phyloP scores from a whole-genome alignment of 2,888 invertebrate species.

The Drosophila cognata region DNA sequence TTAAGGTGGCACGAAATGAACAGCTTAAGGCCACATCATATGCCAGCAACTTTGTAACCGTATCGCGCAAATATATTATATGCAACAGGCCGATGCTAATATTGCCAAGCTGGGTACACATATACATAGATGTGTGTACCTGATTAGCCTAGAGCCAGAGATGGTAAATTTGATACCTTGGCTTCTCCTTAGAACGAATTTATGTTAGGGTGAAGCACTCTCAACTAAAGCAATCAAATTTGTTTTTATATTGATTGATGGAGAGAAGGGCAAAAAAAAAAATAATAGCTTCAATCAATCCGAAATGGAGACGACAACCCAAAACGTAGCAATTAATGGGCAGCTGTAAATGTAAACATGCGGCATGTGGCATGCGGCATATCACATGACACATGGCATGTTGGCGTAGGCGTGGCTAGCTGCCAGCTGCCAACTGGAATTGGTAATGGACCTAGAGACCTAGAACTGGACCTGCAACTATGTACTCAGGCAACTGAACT shows the following conservation, averaged over 20 bases:
- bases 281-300: conserved; percentile 51
- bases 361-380: conserved; percentile 13
- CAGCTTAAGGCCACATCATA: conserved; percentile 25
- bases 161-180: conserved; percentile 1
- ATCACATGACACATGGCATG: conserved; percentile 10
- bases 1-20: conserved; percentile 27
- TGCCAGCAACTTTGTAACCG: conserved; percentile 4
- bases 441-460: conserved; percentile 8
- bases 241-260: not conserved
- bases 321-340: conserved; percentile 55
- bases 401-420: conserved; percentile 16
- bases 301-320: conserved; percentile 38
- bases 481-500: conserved; percentile 2
- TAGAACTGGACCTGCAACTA: conserved; percentile 4
- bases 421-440: conserved; percentile 22
- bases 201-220: not conserved
- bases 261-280: conserved; percentile 4
- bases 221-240: not conserved
- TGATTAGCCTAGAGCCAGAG: not conserved
- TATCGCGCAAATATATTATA: not conserved
- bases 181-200: not conserved
- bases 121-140: not conserved
- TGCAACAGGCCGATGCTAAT: conserved; percentile 8
- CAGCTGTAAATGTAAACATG: conserved; percentile 40
- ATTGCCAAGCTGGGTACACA: not conserved